phyloP scores from a whole-genome alignment of 53 echinoderm and acorn worm species.

The Pentamera pediparva region DNA sequence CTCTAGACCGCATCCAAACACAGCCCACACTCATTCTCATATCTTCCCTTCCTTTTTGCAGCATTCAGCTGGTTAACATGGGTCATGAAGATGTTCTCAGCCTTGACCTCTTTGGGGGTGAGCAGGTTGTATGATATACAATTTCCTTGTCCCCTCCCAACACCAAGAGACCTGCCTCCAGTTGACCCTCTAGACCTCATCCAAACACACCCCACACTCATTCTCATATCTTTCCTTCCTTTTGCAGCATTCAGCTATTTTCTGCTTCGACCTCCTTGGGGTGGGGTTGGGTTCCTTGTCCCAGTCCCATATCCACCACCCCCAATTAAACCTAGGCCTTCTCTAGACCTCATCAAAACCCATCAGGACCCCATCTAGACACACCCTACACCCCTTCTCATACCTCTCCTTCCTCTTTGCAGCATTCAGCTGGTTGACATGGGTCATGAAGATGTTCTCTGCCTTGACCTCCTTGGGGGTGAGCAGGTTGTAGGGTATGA shows the following conservation, averaged over 20 bases:
- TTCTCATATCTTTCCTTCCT: constrained; percentile 66
- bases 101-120: constrained; percentile 22
- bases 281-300: constrained; percentile 54
- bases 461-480: constrained; percentile 30
- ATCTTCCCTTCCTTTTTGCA: constrained; percentile 78
- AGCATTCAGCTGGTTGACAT: constrained; percentile 73
- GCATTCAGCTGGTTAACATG: constrained; percentile 80
- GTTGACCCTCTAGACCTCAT: too few relatives aligned
- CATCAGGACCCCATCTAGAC: neutral
- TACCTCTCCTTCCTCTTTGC: constrained; percentile 82
- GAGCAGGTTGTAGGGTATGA: constrained; percentile 74
- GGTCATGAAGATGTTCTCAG: constrained; percentile 61
- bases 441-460: constrained; percentile 65
- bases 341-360: neutral
- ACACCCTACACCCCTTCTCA: neutral
- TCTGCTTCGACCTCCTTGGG: constrained; percentile 41
- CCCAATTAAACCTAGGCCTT: neutral
- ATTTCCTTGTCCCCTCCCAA: too few relatives aligned
- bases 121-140: constrained; percentile 76
- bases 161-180: too few relatives aligned
- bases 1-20: too few relatives aligned
- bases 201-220: neutral
- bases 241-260: constrained; percentile 63
- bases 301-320: too few relatives aligned
- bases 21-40: neutral